Conservation (phyloP, 2,113 vertebrate species). For the Vimba vimba region DNA sequence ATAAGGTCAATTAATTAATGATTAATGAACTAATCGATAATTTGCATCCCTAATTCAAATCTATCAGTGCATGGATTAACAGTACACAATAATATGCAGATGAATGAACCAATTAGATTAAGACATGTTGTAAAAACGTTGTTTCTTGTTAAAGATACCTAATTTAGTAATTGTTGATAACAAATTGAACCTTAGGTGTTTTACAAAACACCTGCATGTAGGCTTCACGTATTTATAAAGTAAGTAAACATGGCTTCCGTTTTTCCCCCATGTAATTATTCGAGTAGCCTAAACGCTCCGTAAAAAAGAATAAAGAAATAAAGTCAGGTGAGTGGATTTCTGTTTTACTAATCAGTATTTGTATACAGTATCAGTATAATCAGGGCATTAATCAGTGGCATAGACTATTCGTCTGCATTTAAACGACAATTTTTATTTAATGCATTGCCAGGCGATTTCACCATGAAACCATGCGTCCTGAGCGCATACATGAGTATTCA, state of each 20-base stretch:
- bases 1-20: too few relatives aligned
- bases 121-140: not conserved
- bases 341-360: not conserved
- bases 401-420: not conserved
- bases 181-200: not conserved
- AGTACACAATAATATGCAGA: not conserved
- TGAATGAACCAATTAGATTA: not conserved
- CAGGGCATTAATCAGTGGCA: not conserved
- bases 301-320: not conserved
- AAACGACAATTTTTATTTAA: not conserved
- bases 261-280: not conserved
- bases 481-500: not conserved
- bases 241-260: not conserved
- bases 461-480: not conserved
- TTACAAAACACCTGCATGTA: too few relatives aligned
- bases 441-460: not conserved
- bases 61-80: not conserved
- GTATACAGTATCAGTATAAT: too few relatives aligned
- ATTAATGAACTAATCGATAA: too few relatives aligned
- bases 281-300: not conserved
- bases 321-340: not conserved
- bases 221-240: not conserved
- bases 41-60: too few relatives aligned
- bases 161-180: not conserved
- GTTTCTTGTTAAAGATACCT: not conserved